These are phyloP conservation scores for Candoia aspera DNA, from an alignment of 2,113 vertebrate genomes.

Conservation along the genomic window DNA sequence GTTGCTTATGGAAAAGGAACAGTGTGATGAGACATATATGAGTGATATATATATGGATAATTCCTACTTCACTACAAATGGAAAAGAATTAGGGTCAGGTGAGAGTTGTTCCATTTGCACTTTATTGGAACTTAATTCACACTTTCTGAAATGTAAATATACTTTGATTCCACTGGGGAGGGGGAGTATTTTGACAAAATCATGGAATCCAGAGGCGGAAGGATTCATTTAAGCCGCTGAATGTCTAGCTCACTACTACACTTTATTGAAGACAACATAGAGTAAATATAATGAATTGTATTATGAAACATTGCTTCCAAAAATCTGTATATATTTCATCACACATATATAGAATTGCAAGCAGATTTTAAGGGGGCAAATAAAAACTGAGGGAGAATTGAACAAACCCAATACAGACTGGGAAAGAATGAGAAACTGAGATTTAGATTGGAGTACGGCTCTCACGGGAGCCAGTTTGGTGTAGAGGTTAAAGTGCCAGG, in stretches of 20 bases:
- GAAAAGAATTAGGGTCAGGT: background rate
- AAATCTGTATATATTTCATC: background rate
- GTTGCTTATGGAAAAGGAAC: background rate
- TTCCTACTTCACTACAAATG: background rate
- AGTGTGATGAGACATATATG: background rate
- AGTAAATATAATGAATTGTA: background rate
- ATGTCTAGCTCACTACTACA: background rate
- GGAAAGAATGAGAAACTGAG: background rate
- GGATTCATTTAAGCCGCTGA: background rate
- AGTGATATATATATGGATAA: too few relatives aligned
- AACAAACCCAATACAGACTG: background rate
- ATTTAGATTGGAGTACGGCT: background rate
- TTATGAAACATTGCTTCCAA: background rate
- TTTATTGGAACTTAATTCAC: background rate
- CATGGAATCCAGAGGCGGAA: background rate
- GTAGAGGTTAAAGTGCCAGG: too few relatives aligned
- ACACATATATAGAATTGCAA: background rate
- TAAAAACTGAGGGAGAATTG: background rate
- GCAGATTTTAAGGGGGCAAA: background rate
- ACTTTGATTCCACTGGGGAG: background rate
- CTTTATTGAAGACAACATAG: background rate
- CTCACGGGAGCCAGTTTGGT: too few relatives aligned
- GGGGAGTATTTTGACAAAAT: background rate
- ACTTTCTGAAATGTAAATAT: background rate
- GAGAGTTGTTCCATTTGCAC: background rate